phyloP scores from a whole-genome alignment of 2,888 invertebrate species.

The Mesoligia furuncula region DNA sequence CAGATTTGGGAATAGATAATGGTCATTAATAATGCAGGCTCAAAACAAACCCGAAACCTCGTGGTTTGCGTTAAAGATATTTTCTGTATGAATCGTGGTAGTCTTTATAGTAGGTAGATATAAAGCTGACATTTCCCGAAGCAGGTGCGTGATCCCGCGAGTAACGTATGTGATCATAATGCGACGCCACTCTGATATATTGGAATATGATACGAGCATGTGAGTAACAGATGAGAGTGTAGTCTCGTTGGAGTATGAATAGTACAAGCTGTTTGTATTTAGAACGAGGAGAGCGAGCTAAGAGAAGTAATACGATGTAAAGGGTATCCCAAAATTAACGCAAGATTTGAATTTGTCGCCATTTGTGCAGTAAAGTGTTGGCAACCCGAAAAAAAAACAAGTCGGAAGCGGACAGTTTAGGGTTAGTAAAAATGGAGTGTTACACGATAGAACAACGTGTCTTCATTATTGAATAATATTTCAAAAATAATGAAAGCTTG shows the following conservation, averaged over 20 bases:
- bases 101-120: not conserved
- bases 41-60: slow-evolving; percentile 26
- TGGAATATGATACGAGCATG: slow-evolving; percentile 67
- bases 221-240: slow-evolving; percentile 50
- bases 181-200: slow-evolving; percentile 68
- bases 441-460: too few relatives aligned
- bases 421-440: too few relatives aligned
- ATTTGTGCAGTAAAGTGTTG: too few relatives aligned
- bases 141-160: slow-evolving; percentile 63
- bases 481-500: too few relatives aligned
- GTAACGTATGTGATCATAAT: slow-evolving; percentile 60
- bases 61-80: slow-evolving; percentile 31
- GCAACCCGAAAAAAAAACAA: too few relatives aligned
- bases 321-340: too few relatives aligned
- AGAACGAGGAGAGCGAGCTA: not conserved
- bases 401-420: too few relatives aligned
- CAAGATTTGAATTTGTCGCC: too few relatives aligned
- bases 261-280: slow-evolving; percentile 24
- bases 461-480: too few relatives aligned
- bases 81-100: not conserved
- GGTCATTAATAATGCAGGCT: slow-evolving; percentile 48
- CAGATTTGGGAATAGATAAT: slow-evolving; percentile 53
- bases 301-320: not conserved
- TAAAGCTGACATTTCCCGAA: slow-evolving; percentile 19
- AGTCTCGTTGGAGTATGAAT: slow-evolving; percentile 40